A percentile compares a stretch with the other conserved stretches of the same genome.
These are phyloP conservation scores for Penaeus chinensis DNA, from an alignment of 1,140 invertebrate species.

Conservation along the genomic window DNA sequence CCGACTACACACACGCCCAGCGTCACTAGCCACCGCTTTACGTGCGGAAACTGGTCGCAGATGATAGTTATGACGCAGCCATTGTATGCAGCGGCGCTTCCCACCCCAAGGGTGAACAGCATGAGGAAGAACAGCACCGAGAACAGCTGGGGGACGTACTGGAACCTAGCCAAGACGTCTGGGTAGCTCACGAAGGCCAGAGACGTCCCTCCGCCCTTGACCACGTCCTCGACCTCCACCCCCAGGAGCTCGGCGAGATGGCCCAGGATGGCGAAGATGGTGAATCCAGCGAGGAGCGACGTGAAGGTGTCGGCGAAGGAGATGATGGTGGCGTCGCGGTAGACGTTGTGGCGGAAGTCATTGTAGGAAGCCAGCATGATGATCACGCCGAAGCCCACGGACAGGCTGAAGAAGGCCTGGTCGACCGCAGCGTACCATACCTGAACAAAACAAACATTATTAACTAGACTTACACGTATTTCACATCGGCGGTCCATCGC, in stretches of 20 bases:
- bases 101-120: conserved; percentile 71
- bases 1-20: conserved; percentile 73
- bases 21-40: conserved; percentile 75
- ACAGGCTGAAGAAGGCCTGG: conserved; percentile 69
- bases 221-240: conserved; percentile 78
- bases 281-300: conserved; percentile 85
- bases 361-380: conserved; percentile 68
- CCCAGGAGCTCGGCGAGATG: conserved; percentile 81
- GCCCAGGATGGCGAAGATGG: conserved; percentile 87
- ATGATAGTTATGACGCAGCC: conserved; percentile 71
- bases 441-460: conserved; percentile 66
- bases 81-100: conserved; percentile 71
- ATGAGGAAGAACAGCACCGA: conserved; percentile 71
- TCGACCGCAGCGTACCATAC: conserved; percentile 68
- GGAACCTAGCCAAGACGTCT: conserved; percentile 81
- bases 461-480: too few species aligned
- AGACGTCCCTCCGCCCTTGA: conserved; percentile 68
- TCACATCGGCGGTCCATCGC: too few species aligned
- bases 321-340: conserved; percentile 72
- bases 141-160: conserved; percentile 67
- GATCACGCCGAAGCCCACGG: conserved; percentile 67
- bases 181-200: conserved; percentile 89
- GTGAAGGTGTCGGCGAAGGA: conserved; percentile 74
- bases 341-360: conserved; percentile 71
- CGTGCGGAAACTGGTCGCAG: conserved; percentile 69